A percentile compares a stretch with the other conserved stretches of the same genome.
phyloP scores from a whole-genome alignment of 2,113 vertebrate genomes.

The Chloropsis cyanopogon region DNA sequence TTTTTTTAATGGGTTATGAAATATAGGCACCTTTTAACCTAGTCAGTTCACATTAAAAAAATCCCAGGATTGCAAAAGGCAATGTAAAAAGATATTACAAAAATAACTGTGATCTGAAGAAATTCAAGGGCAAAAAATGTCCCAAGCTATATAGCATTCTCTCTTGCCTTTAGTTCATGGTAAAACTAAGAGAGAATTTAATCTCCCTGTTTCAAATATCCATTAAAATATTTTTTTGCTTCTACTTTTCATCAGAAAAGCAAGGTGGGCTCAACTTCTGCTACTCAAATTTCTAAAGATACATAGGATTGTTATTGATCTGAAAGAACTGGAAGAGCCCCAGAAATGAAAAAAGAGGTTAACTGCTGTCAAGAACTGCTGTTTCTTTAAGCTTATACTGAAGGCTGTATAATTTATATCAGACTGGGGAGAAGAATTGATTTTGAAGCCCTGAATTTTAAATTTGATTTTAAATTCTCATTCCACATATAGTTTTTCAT shows the following conservation, averaged over 20 bases:
- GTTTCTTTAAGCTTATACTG: neutral
- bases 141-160: neutral
- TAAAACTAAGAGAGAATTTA: conserved; percentile 4
- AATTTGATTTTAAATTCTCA: neutral
- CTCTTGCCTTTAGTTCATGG: neutral
- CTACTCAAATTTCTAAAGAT: conserved; percentile 52
- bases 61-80: neutral
- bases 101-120: neutral
- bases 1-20: neutral
- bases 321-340: neutral
- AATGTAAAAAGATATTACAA: neutral
- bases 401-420: neutral
- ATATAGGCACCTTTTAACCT: neutral
- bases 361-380: neutral
- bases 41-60: neutral
- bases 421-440: neutral
- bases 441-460: neutral
- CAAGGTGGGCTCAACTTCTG: conserved; percentile 18
- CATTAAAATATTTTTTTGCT: conserved; percentile 17
- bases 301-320: conserved; percentile 19
- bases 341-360: conserved; percentile 25
- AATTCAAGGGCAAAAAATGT: neutral
- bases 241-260: conserved; percentile 50
- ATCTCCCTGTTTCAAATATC: conserved; percentile 29
- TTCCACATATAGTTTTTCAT: neutral